These are phyloP conservation scores for Baccha elongata DNA, from an alignment of 2,888 invertebrate species.

Conservation along the genomic window DNA sequence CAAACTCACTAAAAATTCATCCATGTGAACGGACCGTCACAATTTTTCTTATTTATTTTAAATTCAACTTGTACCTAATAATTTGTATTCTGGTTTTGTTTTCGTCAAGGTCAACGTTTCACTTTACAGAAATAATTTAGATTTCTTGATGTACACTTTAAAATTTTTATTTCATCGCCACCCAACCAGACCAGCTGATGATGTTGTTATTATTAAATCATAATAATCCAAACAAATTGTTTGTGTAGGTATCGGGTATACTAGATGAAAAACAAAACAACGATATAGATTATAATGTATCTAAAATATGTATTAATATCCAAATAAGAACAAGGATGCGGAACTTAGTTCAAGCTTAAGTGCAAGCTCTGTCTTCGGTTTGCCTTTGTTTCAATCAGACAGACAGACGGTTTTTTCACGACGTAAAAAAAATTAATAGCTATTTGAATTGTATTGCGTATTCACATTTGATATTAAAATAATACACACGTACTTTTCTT, in stretches of 20 bases:
- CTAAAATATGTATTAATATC: neutral
- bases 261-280: neutral
- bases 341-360: too few species aligned
- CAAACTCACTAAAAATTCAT: slow-evolving; percentile 36
- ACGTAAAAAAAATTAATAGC: slow-evolving; percentile 27
- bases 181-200: slow-evolving; percentile 34
- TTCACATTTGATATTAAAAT: slow-evolving; percentile 22
- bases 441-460: neutral
- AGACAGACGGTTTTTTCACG: slow-evolving; percentile 22
- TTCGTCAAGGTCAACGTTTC: slow-evolving; percentile 29
- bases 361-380: slow-evolving; percentile 8
- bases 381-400: slow-evolving; percentile 37
- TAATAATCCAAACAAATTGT: too few species aligned
- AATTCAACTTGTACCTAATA: slow-evolving; percentile 17
- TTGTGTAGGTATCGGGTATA: too few species aligned
- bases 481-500: slow-evolving; percentile 13
- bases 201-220: slow-evolving; percentile 27
- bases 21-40: slow-evolving; percentile 34
- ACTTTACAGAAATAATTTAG: slow-evolving; percentile 23
- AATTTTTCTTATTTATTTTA: slow-evolving; percentile 2
- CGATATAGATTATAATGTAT: too few species aligned
- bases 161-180: slow-evolving; percentile 15
- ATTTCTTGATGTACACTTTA: slow-evolving; percentile 17
- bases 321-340: slow-evolving; percentile 7
- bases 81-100: slow-evolving; percentile 21